Evolutionary conservation across 2,888 invertebrate species (phyloP).

Genomic region (Tupiocoris notatus): DNA sequence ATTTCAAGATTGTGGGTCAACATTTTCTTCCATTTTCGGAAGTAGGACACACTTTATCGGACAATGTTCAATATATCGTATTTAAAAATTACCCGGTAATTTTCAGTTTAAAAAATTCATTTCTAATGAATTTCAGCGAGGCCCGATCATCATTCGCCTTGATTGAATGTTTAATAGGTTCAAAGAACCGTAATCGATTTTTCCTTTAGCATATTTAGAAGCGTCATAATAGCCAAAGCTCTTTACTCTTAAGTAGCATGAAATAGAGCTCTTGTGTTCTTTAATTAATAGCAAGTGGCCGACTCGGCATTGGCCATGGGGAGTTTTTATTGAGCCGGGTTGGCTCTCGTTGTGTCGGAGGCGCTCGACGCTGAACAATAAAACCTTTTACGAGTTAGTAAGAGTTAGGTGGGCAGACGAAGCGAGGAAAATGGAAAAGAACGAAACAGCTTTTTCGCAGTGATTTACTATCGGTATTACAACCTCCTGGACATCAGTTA

Average conservation of each 20-base stretch:
- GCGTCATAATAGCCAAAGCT: not conserved
- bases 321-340: not conserved
- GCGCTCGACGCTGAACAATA: not conserved
- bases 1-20: too few relatives aligned
- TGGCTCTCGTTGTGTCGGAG: not conserved
- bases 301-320: not conserved
- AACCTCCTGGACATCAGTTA: slow-evolving; percentile 10
- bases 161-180: too few relatives aligned
- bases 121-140: too few relatives aligned
- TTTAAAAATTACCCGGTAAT: too few relatives aligned
- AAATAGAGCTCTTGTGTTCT: not conserved
- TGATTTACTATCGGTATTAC: slow-evolving; percentile 29
- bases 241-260: not conserved
- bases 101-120: too few relatives aligned
- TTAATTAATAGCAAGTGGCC: not conserved
- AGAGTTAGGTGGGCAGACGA: not conserved
- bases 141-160: too few relatives aligned
- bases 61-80: too few relatives aligned
- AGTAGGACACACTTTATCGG: too few relatives aligned
- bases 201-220: too few relatives aligned
- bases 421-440: not conserved
- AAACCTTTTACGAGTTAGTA: not conserved
- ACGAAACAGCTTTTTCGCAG: slow-evolving; percentile 22
- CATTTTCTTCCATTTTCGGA: too few relatives aligned
- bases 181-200: too few relatives aligned